phyloP scores from a whole-genome alignment of 2,888 invertebrate genomes.

The Sinodicranocentrus sp. region DNA sequence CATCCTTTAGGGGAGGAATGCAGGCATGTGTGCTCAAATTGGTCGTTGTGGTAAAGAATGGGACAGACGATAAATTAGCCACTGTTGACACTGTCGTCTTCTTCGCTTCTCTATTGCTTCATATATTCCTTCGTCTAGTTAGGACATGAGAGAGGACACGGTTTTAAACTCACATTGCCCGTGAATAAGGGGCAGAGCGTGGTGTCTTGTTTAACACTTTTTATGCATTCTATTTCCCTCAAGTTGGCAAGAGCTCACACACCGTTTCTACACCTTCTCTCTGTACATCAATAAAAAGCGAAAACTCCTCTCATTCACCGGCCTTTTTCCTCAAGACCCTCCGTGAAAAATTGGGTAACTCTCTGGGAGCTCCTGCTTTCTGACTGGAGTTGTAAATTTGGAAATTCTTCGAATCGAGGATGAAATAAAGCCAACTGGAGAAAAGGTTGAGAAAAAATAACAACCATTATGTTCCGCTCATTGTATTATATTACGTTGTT shows the following conservation, averaged over 20 bases:
- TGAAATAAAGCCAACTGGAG: too few relatives aligned
- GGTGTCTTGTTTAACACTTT: constrained; percentile 62
- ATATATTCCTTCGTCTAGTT: background rate
- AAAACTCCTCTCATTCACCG: constrained; percentile 34
- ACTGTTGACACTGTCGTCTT: constrained; percentile 67
- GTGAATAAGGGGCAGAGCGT: constrained; percentile 63
- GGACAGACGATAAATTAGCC: constrained; percentile 66
- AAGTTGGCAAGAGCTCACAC: constrained; percentile 1
- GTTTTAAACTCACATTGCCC: constrained; percentile 57
- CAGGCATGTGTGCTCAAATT: constrained; percentile 35
- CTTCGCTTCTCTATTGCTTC: constrained; percentile 1
- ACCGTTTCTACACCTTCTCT: constrained; percentile 3
- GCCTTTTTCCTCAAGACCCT: constrained; percentile 35
- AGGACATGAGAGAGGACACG: constrained; percentile 48
- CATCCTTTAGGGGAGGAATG: constrained; percentile 39
- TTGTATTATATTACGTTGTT: background rate
- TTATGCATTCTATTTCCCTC: constrained; percentile 28
- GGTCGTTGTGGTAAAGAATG: constrained; percentile 59
- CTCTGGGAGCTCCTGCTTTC: background rate
- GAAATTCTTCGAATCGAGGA: constrained; percentile 50
- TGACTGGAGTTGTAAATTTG: constrained; percentile 44
- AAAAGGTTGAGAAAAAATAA: too few relatives aligned
- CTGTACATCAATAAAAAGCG: constrained; percentile 22
- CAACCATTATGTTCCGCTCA: too few relatives aligned
- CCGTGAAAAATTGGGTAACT: constrained; percentile 58